Base-by-base conservation (phyloP, 2,888 invertebrate genomes). In the Lordiphosa fenestrarum region DNA sequence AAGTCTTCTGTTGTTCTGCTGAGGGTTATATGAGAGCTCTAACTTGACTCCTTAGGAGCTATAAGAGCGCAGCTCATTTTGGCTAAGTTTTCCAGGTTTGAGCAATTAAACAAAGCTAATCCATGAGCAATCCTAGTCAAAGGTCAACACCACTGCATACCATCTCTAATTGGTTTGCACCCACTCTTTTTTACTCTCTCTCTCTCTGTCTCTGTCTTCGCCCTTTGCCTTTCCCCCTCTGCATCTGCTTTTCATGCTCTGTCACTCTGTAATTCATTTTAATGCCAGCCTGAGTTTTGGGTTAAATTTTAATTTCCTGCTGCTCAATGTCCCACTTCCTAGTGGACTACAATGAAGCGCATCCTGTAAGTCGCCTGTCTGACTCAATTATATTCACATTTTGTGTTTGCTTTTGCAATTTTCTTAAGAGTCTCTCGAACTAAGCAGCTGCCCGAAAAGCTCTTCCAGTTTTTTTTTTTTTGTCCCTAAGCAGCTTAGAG, bases 221-320 rank as follows among this genome's bases (percentile, higher is more conserved):
- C 15, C 15, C 15, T 15, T 15, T 15, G 15, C 15, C 2, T 15
- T 15, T 15, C 15, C 15, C 7, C 2, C 44, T 15, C 39, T 46
- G 25, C 30, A 33, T 9, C 37, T 19, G 3, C 7, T 6, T 19
- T 36, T 10, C 30, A 25, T 41, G 47, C 49, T 54, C 25, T 56
- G 58, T 38, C 56, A 51, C 53, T 63, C 38, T 46, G 58, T 69
- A 67, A 69, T 66, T 81, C 66, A 66, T 66, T 75, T 71, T 63
- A 64, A 66, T 66, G 65, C 50, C 52, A 23, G 40, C 38, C 58
- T 57, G 59, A 39, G 39, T 41, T 60, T 70, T 69, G 75, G 64
- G 47, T 59, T 71, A 73, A 81, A 84, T 74, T 78, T 71, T 81
- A 84, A 84, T 81, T 81, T 81, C 81, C 81, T 84, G 84, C 64